Evolutionary conservation across 1,140 invertebrate genomes (phyloP), one percentile per base, ranked within the genome.

Genomic region (Steinernema feltiae): DNA sequence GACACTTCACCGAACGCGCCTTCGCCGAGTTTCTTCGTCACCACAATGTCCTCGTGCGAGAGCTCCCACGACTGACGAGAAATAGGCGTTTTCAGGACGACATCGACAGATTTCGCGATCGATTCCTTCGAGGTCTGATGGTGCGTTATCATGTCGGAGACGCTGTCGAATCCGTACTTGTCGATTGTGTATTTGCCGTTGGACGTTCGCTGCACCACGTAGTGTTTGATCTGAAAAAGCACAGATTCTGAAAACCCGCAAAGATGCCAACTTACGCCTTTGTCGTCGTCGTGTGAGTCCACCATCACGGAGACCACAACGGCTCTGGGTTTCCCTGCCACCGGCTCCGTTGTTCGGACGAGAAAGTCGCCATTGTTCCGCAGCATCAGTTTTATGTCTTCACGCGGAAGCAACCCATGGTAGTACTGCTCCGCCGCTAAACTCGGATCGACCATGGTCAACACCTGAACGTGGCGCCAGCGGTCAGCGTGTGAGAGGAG

Each of bases 201-300:
- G 7, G 35, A 41, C 17, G 30, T 3, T 21, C 1, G 31, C 30
- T 76, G 71, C 53, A 78, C 75, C 17, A 78, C 73, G 41, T 48
- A 78, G 53, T 78, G 76, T 32, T 78, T 78, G 48, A 78, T 70
- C 69, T 72, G 21, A 48, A 75, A 71, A 41, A 7, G 35, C 7
- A 7, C 35, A 41, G 7, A 18, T 41, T 41, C 35, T 18, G 35
- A 41, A 41, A 41, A 41, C 35, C 35, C 35, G 7, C 35, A 7
- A 41, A 7, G n/a, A 41, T 7, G 18, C 18, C 35, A 41, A 41
- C 35, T 41, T 41, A 41, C 35, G 7, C 35, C 35, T 41, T 41
- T 41, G 35, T 41, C 35, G 7, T 41, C 35, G 18, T 41, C 35
- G 35, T 41, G 35, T 18, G 35, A 41, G 18, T 41, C 35, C 35